Evolutionary conservation across 2,113 vertebrate genomes (phyloP), one percentile per base, ranked within the genome.

Genomic region (Tragulus kanchil): DNA sequence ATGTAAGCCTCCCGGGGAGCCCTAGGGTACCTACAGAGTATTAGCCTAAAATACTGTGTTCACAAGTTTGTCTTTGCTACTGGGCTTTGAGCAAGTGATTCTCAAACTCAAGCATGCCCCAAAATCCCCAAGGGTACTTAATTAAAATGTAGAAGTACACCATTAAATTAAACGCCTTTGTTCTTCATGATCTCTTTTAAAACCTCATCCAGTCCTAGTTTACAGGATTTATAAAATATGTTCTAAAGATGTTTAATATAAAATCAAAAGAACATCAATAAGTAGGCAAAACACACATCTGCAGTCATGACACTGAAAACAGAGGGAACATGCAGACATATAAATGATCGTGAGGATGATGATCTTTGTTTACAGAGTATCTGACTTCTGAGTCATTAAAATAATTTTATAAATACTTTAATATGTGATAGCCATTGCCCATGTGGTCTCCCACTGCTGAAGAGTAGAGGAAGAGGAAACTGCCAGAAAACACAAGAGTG

Each of bases 331-430:
- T 42, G 5, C 65, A 45, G 73, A 15, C 8, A 28, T 42, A 61
- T 19, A 95, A 85, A 83, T 10, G 12, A 58, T 71, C 31, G 50
- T 69, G 28, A 78, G 42, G 25, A 61, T n/a, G 31, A 56, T 85
- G 6, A 92, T n/a, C 77, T 94, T 62, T 91, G 90, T n/a, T 95
- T 82, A 89, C 3, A 93, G 58, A 14, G 9, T 79, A 95, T 8
- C 16, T 56, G 87, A 90, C 26, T 84, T 75, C 81, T 62, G 28
- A 89, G 23, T 58, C 67, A 91, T n/a, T 95, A 78, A 95, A 82
- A 69, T 86, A 86, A 78, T 77, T 94, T n/a, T 50, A 69, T 31
- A 87, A 90, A 78, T 9, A 86, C 65, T 45, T 87, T 78, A 85
- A 85, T 52, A 65, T 14, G 78, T 65, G 52, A 89, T 64, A 48